Evolutionary conservation across 2,888 invertebrate species (phyloP), one percentile per base, ranked within the genome.

Genomic region (Lepidochrysops patricia): DNA sequence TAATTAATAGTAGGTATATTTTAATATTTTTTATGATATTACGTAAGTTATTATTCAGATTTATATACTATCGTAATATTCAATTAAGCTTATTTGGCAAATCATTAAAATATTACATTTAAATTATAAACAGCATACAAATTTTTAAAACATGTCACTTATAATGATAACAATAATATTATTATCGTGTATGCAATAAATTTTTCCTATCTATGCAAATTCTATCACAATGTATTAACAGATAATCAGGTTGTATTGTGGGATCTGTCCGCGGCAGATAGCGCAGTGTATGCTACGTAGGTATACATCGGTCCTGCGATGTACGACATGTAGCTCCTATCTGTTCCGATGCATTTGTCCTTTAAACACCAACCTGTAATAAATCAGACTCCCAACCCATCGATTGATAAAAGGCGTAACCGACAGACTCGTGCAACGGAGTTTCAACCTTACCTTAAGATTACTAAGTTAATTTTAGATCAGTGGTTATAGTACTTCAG

Each of bases 271-370:
- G 57, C 61, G 61, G 67, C 64, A 63, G 62, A 67, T 69, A 73
- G 76, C 70, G 68, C 75, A 63, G 67, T 81, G 80, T 83, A 73
- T 72, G 68, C 72, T 66, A 74, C 76, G 76, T 80, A 82, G 82
- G 81, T 77, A 84, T 82, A 86, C 85, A 87, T 83, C 79, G 85
- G 84, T 86, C 84, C 84, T 83, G 84, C 82, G 79, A 84, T 88
- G 87, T 87, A 82, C 77, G 79, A 88, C 87, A 87, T 88, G 87
- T 89, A 84, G 85, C 85, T 86, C 84, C 86, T 88, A 89, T 89
- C 88, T 85, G 86, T 87, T 87, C 81, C 87, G 84, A 88, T 89
- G 88, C 88, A 89, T 89, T 89, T 88, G 88, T 89, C 88, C 87
- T 88, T 88, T 89, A 88, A 84, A 87, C 87, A 88, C 86, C 88